phyloP scores from a whole-genome alignment of 2,888 invertebrate genomes.

The Sesia apiformis region DNA sequence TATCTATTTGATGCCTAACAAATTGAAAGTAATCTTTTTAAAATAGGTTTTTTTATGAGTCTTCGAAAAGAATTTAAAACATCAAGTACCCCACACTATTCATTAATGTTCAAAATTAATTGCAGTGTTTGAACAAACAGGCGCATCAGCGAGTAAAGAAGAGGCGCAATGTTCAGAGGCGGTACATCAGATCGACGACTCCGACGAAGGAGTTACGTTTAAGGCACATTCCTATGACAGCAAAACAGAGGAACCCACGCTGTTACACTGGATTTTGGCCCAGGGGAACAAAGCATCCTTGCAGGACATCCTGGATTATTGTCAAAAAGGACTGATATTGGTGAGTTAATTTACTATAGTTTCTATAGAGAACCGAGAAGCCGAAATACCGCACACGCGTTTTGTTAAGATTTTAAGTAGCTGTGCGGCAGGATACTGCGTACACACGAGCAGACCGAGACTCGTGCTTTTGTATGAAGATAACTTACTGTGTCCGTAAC shows the following conservation, averaged over 20 bases:
- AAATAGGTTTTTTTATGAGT: too few relatives aligned
- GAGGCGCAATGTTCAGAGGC: constrained; percentile 31
- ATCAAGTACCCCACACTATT: too few relatives aligned
- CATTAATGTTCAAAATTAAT: constrained; percentile 4
- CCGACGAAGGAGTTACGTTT: constrained; percentile 49
- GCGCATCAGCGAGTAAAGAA: constrained; percentile 41
- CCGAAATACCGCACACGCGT: too few relatives aligned
- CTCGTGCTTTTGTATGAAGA: too few relatives aligned
- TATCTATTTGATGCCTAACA: too few relatives aligned
- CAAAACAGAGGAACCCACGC: constrained; percentile 69
- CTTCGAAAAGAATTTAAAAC: too few relatives aligned
- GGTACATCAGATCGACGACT: constrained; percentile 32
- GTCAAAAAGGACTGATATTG: constrained; percentile 82
- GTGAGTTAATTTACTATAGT: constrained; percentile 44
- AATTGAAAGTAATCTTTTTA: too few relatives aligned
- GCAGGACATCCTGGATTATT: constrained; percentile 85
- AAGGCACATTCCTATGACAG: constrained; percentile 42
- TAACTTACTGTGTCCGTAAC: too few relatives aligned
- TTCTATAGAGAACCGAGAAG: too few relatives aligned
- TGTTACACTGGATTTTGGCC: constrained; percentile 91
- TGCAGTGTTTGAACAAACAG: constrained; percentile 52
- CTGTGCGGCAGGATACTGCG: too few relatives aligned
- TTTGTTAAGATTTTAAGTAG: too few relatives aligned
- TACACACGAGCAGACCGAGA: too few relatives aligned
- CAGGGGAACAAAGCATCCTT: constrained; percentile 86